These are phyloP conservation scores for Aphaenogaster rudis DNA, from an alignment of 1,140 invertebrate genomes.

Conservation along the genomic window DNA sequence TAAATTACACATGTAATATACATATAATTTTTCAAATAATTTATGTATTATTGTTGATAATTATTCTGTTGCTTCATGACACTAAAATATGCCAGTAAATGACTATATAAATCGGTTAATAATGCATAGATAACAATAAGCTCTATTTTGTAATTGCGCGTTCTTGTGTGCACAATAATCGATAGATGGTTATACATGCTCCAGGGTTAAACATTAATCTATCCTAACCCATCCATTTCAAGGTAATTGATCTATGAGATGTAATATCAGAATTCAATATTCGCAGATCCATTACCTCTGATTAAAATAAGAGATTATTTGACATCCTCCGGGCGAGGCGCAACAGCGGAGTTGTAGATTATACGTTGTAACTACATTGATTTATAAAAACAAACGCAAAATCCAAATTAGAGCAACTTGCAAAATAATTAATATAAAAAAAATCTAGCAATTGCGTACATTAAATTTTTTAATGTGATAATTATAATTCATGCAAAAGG, in stretches of 20 bases:
- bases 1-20: neutral
- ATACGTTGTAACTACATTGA: neutral
- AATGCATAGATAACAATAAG: neutral
- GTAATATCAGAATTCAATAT: slow-evolving; percentile 13
- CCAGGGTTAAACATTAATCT: slow-evolving; percentile 13
- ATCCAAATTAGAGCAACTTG: neutral
- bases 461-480: neutral
- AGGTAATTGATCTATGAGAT: slow-evolving; percentile 13
- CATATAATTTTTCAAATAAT: neutral
- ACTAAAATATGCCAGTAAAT: neutral
- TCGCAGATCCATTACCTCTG: neutral
- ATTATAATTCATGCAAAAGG: neutral
- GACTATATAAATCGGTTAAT: neutral
- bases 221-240: neutral
- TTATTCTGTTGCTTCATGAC: neutral
- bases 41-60: neutral
- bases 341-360: neutral
- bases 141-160: slow-evolving; percentile 13
- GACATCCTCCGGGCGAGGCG: neutral
- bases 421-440: neutral
- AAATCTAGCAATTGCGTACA: neutral
- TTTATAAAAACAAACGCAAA: neutral
- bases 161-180: neutral
- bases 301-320: slow-evolving; percentile 20
- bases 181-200: neutral